Evolutionary conservation across 2,888 invertebrate genomes (phyloP).

Genomic region (Alviniconcha strummeri): DNA sequence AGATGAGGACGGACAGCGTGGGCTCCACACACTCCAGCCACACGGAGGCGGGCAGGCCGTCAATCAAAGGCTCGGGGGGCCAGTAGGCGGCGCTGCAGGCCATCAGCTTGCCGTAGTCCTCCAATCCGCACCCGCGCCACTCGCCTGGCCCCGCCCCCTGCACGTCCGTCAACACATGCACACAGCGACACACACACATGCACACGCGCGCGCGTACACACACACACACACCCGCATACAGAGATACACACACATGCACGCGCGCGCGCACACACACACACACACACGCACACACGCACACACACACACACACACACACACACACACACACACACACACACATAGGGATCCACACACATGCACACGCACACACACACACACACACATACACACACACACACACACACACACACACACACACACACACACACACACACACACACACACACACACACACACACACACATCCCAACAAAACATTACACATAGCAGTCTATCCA

Average conservation of each 20-base stretch:
- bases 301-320: neutral
- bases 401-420: too few relatives aligned
- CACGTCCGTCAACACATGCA: neutral
- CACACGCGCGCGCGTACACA: neutral
- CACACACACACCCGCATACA: neutral
- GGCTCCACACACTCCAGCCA: conserved; percentile 51
- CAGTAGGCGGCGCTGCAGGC: neutral
- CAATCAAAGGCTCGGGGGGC: conserved; percentile 42
- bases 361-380: too few relatives aligned
- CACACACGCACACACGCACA: too few relatives aligned
- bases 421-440: too few relatives aligned
- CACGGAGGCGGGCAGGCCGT: conserved; percentile 47
- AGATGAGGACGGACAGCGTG: conserved; percentile 41
- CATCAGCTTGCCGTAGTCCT: neutral
- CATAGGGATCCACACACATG: too few relatives aligned
- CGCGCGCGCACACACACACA: too few relatives aligned
- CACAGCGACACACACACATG: neutral
- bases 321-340: neutral
- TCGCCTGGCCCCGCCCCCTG: neutral
- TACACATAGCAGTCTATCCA: too few relatives aligned
- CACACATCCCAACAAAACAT: too few relatives aligned
- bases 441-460: too few relatives aligned
- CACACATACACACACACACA: too few relatives aligned
- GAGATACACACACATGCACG: too few relatives aligned
- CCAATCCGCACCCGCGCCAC: neutral